Percentiles rank a stretch among this genome's conserved stretches.
phyloP scores from a whole-genome alignment of 2,888 invertebrate genomes.

The Coenonympha arcania region DNA sequence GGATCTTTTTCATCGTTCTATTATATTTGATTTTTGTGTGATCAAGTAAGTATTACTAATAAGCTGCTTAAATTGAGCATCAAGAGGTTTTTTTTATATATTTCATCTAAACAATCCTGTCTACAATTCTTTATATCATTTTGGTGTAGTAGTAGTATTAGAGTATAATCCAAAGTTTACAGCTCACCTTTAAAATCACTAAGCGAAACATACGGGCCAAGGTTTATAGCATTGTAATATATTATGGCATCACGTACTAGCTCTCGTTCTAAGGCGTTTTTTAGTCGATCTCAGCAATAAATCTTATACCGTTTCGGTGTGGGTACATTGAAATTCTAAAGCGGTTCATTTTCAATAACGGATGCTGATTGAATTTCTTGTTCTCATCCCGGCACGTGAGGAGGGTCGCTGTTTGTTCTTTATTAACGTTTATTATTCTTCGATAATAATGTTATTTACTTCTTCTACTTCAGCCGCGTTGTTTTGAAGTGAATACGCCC shows the following conservation, averaged over 20 bases:
- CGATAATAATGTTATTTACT: too few relatives aligned
- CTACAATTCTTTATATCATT: too few relatives aligned
- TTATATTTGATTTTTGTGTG: too few relatives aligned
- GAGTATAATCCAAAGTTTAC: too few relatives aligned
- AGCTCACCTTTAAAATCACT: conserved; percentile 46
- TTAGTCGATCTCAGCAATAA: conserved; percentile 32
- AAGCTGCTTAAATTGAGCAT: too few relatives aligned
- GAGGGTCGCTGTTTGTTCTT: conserved; percentile 13
- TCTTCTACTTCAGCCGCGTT: not conserved
- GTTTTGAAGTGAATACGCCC: too few relatives aligned
- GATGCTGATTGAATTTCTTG: conserved; percentile 32
- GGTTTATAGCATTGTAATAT: conserved; percentile 37
- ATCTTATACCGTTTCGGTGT: conserved; percentile 30
- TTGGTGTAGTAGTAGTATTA: too few relatives aligned
- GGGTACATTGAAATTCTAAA: conserved; percentile 32
- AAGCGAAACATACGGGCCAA: conserved; percentile 51
- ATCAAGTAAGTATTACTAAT: too few relatives aligned
- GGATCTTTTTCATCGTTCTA: too few relatives aligned
- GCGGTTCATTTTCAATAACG: conserved; percentile 34
- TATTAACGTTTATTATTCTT: conserved; percentile 10
- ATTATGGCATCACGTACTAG: conserved; percentile 42
- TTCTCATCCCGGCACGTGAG: conserved; percentile 13
- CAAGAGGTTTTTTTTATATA: too few relatives aligned
- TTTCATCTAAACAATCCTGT: too few relatives aligned
- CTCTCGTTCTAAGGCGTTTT: conserved; percentile 30